A percentile compares a stretch with the other conserved stretches of the same genome.
Conservation (phyloP, 2,797 vertebrate genomes). For the Myotis pilosus region DNA sequence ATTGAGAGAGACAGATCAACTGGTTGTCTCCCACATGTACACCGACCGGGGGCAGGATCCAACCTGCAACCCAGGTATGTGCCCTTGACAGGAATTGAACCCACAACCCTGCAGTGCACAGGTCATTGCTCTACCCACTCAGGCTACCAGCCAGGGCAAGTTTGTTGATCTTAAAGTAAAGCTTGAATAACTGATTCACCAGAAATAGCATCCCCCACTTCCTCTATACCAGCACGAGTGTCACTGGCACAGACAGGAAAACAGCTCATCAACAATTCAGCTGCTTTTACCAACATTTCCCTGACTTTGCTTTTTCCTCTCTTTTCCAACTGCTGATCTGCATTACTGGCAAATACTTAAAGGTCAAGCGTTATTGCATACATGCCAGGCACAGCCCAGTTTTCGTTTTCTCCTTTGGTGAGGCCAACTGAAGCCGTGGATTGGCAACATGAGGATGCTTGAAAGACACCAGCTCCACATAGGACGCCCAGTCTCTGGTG, state of each 20-base stretch:
- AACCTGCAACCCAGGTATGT: too few relatives aligned
- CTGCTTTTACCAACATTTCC: constrained; percentile 97
- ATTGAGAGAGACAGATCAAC: too few relatives aligned
- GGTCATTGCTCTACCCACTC: too few relatives aligned
- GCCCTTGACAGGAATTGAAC: too few relatives aligned
- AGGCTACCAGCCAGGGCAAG: constrained; percentile 71
- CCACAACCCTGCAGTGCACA: too few relatives aligned
- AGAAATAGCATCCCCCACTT: constrained; percentile 99
- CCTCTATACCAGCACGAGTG: constrained; percentile 95
- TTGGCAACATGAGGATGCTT: background rate
- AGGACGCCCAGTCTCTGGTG: background rate
- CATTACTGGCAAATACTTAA: constrained; percentile 62
- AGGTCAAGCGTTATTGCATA: background rate
- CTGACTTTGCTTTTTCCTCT: constrained; percentile 93
- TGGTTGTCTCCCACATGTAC: too few relatives aligned
- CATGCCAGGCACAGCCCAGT: background rate
- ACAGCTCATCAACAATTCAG: constrained; percentile 96
- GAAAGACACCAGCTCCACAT: background rate
- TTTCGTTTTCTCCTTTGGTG: background rate
- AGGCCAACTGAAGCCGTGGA: background rate
- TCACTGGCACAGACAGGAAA: constrained; percentile 97
- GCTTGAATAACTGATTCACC: constrained; percentile 98
- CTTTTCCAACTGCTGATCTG: constrained; percentile 94
- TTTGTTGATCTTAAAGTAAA: constrained; percentile 99
- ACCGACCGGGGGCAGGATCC: too few relatives aligned